Conservation (phyloP, 2,113 vertebrate species). For the Colinus virginianus region DNA sequence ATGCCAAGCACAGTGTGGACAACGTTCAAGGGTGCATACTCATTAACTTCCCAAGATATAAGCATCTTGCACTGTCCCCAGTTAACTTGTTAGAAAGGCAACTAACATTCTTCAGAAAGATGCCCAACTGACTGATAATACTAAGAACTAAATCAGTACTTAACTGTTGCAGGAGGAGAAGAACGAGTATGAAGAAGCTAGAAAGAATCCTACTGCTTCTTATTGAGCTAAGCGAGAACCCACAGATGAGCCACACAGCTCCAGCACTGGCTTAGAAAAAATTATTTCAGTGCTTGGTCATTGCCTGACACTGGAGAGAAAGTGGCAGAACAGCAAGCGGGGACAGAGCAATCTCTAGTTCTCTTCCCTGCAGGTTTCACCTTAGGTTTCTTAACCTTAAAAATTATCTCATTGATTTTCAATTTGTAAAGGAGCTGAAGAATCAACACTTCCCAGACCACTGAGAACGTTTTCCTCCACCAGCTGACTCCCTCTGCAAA, state of each 20-base stretch:
- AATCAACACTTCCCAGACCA: background rate
- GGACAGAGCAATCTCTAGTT: background rate
- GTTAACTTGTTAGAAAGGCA: background rate
- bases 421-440: background rate
- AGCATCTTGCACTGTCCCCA: background rate
- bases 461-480: background rate
- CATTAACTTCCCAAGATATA: background rate
- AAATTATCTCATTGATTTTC: background rate
- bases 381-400: background rate
- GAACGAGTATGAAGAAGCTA: background rate
- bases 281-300: background rate
- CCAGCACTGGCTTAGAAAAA: background rate
- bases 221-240: background rate
- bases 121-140: rapidly evolving
- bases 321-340: rapidly evolving
- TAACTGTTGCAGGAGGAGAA: background rate
- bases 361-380: background rate
- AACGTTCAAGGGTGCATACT: background rate
- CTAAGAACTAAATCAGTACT: background rate
- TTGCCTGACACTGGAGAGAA: rapidly evolving
- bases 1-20: background rate
- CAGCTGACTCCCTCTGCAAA: background rate
- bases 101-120: background rate
- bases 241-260: rapidly evolving
- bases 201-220: background rate